Evolutionary conservation across 2,113 vertebrate species (phyloP), one percentile per base, ranked within the genome.

Genomic region (Cavia aperea): DNA sequence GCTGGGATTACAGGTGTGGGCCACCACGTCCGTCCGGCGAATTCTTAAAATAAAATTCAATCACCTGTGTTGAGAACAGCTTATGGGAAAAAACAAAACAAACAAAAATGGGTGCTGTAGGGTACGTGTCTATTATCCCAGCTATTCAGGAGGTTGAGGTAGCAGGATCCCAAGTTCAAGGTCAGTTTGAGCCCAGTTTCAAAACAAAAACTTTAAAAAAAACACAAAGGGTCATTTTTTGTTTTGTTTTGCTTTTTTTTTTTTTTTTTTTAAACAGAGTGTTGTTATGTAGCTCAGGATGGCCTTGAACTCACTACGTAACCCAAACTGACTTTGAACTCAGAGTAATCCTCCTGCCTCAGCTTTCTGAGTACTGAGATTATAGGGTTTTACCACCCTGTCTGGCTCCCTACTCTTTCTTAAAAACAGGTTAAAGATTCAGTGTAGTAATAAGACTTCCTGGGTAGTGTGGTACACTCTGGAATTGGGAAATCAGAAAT

Each of bases 21-120:
- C 39, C 39, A 39, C 39, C 39, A 39, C 39, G 39, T 39, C 39
- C 39, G 39, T 39, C 39, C 39, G 39, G 39, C 39, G 15, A 81
- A 14, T 93, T 93, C 33, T 75, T 63, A 94, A 92, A 63, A 88
- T 92, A 85, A 85, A 89, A 89, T 51, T 77, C 70, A 72, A 73
- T 81, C 21, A 49, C 23, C 24, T 88, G 13, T 13, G 58, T 65
- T 87, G 39, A 23, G 23, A 68, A 73, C 68, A 78, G 43, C 58
- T 16, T 39, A 39, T 83, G 62, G 18, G 43, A 43, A 75, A 49
- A 75, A 75, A 75, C 43, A 77, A 77, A 75, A 7, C 10, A 82
- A 39, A 43, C 39, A 85, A 23, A 66, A 5, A 58, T 3, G 31
- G 31, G 26, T 16, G 29, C 26, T 7, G 9, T 29, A 31, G 49